A percentile compares a stretch with the other conserved stretches of the same genome.
phyloP scores from a whole-genome alignment of 2,113 vertebrate genomes.

The Ciconia stormi region DNA sequence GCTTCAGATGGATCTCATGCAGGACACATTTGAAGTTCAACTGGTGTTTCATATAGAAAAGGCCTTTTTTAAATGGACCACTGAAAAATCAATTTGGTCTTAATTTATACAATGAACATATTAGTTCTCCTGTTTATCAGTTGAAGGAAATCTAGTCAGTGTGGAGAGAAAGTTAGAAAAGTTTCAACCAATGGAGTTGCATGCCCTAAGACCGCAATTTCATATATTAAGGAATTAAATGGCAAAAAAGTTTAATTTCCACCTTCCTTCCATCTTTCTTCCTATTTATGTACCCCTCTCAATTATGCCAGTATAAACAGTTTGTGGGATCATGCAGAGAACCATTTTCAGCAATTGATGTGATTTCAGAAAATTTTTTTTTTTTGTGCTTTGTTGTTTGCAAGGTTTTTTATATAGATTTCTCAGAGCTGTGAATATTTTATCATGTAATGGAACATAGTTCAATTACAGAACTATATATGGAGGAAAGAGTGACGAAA shows the following conservation, averaged over 20 bases:
- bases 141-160: background rate
- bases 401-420: background rate
- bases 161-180: background rate
- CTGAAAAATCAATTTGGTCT: background rate
- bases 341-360: background rate
- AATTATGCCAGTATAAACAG: background rate
- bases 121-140: background rate
- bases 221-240: background rate
- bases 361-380: background rate
- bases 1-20: background rate
- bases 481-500: background rate
- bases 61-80: background rate
- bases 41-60: background rate
- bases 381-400: background rate
- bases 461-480: background rate
- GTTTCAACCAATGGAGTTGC: rapidly evolving
- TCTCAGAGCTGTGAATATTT: background rate
- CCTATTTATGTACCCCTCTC: background rate
- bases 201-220: background rate
- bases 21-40: background rate
- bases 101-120: background rate
- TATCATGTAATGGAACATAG: background rate
- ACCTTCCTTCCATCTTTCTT: background rate
- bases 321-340: background rate
- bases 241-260: background rate